A percentile compares a stretch with the other conserved stretches of the same genome.
phyloP scores from a whole-genome alignment of 2,888 invertebrate species.

The Cosmia trapezina region DNA sequence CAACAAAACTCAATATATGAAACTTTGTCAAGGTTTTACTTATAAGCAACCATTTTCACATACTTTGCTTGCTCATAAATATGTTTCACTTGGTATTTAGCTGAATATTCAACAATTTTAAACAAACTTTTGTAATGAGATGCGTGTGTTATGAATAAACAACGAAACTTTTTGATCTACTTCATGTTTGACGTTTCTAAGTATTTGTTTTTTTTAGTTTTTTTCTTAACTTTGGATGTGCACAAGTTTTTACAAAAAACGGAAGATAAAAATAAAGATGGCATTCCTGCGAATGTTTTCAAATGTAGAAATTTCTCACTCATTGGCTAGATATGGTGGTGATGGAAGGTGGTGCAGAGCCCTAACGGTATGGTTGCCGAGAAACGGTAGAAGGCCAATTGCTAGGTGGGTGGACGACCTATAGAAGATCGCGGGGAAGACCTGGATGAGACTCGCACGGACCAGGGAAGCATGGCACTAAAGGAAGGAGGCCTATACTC shows the following conservation, averaged over 20 bases:
- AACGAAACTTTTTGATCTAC: constrained; percentile 7
- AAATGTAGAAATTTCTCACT: background rate
- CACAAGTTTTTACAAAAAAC: background rate
- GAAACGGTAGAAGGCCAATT: no score
- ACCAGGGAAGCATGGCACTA: no score
- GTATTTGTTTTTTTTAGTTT: no score
- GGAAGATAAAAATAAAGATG: background rate
- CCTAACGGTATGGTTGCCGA: no score
- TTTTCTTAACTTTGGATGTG: background rate
- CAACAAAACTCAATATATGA: background rate
- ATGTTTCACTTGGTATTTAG: background rate
- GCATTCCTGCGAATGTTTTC: background rate
- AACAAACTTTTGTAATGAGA: constrained; percentile 23
- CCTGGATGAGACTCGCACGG: no score
- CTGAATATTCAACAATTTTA: constrained; percentile 19
- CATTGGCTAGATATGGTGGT: no score
- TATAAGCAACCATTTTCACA: background rate
- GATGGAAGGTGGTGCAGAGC: no score
- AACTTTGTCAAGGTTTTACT: constrained; percentile 1
- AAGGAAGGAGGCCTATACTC: no score
- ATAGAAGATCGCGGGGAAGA: no score
- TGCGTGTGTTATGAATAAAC: constrained; percentile 11
- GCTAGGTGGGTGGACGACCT: no score
- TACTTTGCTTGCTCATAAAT: background rate
- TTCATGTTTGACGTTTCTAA: background rate